A percentile compares a stretch with the other conserved stretches of the same genome.
Conservation (phyloP, 2,113 vertebrate species). For the Paramormyrops kingsleyae region DNA sequence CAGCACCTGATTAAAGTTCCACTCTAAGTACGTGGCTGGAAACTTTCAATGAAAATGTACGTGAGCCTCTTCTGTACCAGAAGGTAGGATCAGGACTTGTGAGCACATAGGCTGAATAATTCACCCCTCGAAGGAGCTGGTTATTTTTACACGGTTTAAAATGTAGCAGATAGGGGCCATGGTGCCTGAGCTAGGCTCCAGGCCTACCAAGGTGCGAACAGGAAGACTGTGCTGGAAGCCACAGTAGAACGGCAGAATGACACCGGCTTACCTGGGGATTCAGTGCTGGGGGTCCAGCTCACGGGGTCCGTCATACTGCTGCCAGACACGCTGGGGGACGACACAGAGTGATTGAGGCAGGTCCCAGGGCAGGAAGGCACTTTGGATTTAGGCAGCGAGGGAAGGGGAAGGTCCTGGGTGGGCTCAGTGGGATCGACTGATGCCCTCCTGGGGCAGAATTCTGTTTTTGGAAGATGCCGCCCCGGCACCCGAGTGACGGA, state of each 20-base stretch:
- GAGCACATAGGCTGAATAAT: background rate
- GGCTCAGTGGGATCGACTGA: constrained; percentile 37
- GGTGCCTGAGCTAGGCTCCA: background rate
- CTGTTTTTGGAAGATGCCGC: constrained; percentile 63
- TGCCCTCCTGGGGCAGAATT: constrained; percentile 51
- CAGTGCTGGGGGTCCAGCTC: constrained; percentile 65
- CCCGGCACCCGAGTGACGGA: constrained; percentile 64
- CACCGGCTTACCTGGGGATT: constrained; percentile 65
- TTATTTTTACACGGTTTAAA: background rate
- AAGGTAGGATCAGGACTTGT: background rate
- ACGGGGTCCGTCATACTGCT: constrained; percentile 50
- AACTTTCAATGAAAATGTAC: background rate
- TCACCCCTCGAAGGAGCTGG: background rate
- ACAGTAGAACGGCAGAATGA: background rate
- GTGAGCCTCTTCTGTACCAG: background rate
- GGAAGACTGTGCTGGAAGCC: background rate
- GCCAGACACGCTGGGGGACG: constrained; percentile 61
- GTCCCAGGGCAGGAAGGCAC: constrained; percentile 67
- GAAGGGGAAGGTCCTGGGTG: constrained; percentile 29
- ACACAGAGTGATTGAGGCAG: constrained; percentile 67
- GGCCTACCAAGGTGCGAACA: background rate
- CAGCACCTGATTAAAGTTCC: background rate
- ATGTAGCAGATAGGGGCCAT: background rate
- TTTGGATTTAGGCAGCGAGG: constrained; percentile 63
- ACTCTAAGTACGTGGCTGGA: background rate